Base-by-base conservation (phyloP, 2,113 vertebrate genomes). In the Melanotaenia duboulayi region DNA sequence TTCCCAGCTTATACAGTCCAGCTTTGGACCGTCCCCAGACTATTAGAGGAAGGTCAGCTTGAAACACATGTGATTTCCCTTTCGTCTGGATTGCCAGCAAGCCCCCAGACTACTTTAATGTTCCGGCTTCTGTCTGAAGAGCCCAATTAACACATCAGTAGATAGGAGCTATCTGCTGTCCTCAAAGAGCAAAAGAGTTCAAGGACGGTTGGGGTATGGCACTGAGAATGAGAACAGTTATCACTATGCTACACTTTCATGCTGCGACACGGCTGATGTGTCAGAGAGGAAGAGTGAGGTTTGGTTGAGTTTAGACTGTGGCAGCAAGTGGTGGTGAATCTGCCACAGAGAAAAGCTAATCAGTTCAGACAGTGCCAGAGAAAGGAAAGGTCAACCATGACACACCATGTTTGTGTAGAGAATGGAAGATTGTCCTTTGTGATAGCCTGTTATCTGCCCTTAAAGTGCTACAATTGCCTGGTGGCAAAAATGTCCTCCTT, bases 121-220 rank as follows among this genome's bases (percentile, higher is more conserved):
- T 65, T 71, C 80, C 16, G 54, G 50, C 81, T 82, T 80, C 74
- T 55, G 55, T 83, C 69, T 86, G 67, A 78, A 68, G 82, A 87
- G 76, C 23, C 78, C 83, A 92, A 92, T 93, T 88, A 92, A 78
- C 89, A 83, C 84, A 77, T 83, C 82, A 74, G 73, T 65, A 82
- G 87, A 91, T 86, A 70, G 57, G 60, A 71, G 69, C 80, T 89
- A 88, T 91, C 89, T 58, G 46, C 48, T 35, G 56, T 70, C 62
- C 78, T 87, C 65, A 65, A 62, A 80, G 76, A 81, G 59, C 70
- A 50, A 89, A 74, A 17, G 37, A 77, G 75, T 84, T 87, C 71
- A 86, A 84, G 75, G 81, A 40, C 67, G 17, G 60, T 19, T 42
- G 25, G 65, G 71, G 75, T 74, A 51, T 60, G 24, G 52, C 54